Evolutionary conservation across 2,113 vertebrate genomes (phyloP), one percentile per base, ranked within the genome.

Genomic region (human (Homo sapiens)): DNA sequence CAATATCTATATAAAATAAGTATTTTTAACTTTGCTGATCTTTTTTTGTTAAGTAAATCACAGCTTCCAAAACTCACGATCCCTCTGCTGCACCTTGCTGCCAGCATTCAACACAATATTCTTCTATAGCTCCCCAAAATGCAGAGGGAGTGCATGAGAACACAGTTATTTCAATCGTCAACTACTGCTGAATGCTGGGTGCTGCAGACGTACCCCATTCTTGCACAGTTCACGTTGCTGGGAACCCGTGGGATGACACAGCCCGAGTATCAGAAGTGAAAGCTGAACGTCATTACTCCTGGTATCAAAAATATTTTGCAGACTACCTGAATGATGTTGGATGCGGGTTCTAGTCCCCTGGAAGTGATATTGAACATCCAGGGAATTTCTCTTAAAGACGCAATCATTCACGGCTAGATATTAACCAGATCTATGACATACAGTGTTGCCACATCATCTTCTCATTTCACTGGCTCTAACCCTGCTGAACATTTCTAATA

Each of bases 361-460:
- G 84, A 97, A 91, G 87, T 45, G 93, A 95, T 95, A 95, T 43
- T 55, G 95, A 89, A 89, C 55, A n/a, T 84, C 52, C 72, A 32
- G 97, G 64, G 96, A 97, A 88, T 94, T 95, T 96, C 82, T 93
- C 96, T 96, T 94, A 78, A 88, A 96, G 93, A 88, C 0, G 43
- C 85, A 92, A 70, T 97, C 94, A 97, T 94, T 97, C 90, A 93
- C 0, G 4, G 57, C 88, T 93, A 73, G 88, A 95, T 89, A 90
- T 86, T 96, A 97, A 97, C 90, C 92, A 97, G 97, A 84, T 86
- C 97, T 94, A 50, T 70, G 92, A 93, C 97, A 89, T 50, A 64
- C 45, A 30, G 94, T 38, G 45, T 64, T 95, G 84, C 64, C 84
- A 25, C 91, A 40, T 43, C 45, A 57, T 83, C 86, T 89, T 88